Percentiles rank a stretch among this genome's conserved stretches.
Conservation (phyloP, 2,113 vertebrate genomes). For the Salvelinus namaycush region DNA sequence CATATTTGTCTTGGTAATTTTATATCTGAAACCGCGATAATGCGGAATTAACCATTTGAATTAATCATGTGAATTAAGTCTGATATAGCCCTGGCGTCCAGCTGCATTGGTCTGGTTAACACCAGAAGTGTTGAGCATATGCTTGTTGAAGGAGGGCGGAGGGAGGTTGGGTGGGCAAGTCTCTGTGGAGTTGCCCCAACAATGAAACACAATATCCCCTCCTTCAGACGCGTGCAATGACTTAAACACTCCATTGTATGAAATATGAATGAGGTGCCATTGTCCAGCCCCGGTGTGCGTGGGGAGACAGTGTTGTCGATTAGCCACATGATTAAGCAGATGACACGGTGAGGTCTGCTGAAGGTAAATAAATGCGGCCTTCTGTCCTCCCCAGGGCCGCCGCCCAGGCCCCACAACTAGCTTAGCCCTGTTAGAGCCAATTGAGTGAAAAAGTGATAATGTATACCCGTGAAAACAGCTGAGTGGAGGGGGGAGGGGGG, state of each 20-base stretch:
- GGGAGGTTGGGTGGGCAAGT: conserved; percentile 73
- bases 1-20: conserved; percentile 82
- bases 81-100: conserved; percentile 77
- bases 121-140: conserved; percentile 86
- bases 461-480: conserved; percentile 74
- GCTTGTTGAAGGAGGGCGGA: conserved; percentile 73
- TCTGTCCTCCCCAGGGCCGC: conserved; percentile 83
- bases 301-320: conserved; percentile 79
- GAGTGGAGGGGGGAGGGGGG: conserved; percentile 46
- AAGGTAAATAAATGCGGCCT: conserved; percentile 94
- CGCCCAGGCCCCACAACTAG: conserved; percentile 53
- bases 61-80: conserved; percentile 81
- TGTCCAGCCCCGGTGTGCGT: conserved; percentile 66
- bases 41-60: conserved; percentile 79
- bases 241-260: conserved; percentile 95
- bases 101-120: conserved; percentile 84
- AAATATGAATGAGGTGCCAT: conserved; percentile 86
- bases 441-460: conserved; percentile 78
- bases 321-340: conserved; percentile 97
- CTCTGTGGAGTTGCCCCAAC: conserved; percentile 77
- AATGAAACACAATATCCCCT: conserved; percentile 85
- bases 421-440: conserved; percentile 71
- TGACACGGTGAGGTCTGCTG: conserved; percentile 85
- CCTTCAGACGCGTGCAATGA: conserved; percentile 84
- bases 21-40: conserved; percentile 68